Base-by-base conservation (phyloP, 1,140 invertebrate genomes). In the Archegozetes longisetosus region DNA sequence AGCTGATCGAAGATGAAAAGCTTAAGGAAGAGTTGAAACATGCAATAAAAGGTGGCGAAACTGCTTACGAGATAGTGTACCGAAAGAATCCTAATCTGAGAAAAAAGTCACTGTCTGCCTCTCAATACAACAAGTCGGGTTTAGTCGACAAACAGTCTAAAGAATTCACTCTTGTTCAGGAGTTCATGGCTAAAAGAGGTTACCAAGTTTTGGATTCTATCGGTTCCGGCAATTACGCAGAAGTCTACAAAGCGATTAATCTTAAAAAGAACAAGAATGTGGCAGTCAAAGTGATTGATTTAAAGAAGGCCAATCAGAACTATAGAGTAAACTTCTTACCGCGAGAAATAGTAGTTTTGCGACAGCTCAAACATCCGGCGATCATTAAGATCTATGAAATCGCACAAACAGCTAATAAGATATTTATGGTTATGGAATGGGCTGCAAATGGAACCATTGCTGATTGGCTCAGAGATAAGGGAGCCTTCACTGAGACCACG, bases 281-380 rank as follows among this genome's bases (percentile, higher is more conserved):
- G n/a, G 58, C 58, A 1, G 12, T 60, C 1, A 60, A 60, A 29
- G 20, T 60, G n/a, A 58, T 60, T 26, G 58, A 60, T 27, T 49
- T 60, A 25, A 20, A 20, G 6, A 60, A 60, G 24, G n/a, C 23
- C 20, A n/a, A 17, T 1, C 2, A 2, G 9, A n/a, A 60, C 47
- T 60, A 54, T 49, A 9, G 55, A 32, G 28, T 28, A 20, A 29
- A 53, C 20, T 55, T 60, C 24, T 9, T 60, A 1, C 25, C 46
- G 12, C 24, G 32, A 27, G 58, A 60, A 48, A 23, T 55, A 3
- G 9, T 6, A 20, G 48, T 55, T 13, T 14, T 60, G 14, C 27
- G 25, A 12, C 26, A 24, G 3, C 12, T 57, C 2, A 9, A 23
- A 2, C 58, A 60, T 24, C 3, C 9, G 24, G 9, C n/a, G 9